Percentiles rank a stretch among this genome's conserved stretches.
Conservation (phyloP, 2,888 invertebrate genomes). For the Tuta absoluta region DNA sequence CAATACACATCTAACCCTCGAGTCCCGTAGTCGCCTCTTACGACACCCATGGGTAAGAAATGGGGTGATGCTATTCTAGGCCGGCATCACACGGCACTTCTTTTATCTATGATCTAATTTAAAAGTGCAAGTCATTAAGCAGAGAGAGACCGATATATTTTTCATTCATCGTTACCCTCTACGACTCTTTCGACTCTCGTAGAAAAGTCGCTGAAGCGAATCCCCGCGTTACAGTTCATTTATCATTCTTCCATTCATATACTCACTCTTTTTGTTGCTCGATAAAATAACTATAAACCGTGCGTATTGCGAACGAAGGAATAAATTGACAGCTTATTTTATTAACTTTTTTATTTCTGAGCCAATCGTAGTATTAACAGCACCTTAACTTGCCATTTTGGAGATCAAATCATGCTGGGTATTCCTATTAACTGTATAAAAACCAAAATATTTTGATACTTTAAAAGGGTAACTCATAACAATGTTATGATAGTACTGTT, state of each 20-base stretch:
- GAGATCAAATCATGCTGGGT: no score
- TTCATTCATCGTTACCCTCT: neutral
- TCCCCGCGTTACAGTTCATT: constrained; percentile 15
- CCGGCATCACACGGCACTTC: no score
- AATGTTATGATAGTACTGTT: no score
- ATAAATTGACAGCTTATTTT: constrained; percentile 15
- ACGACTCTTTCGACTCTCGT: constrained; percentile 9
- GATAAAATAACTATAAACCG: constrained; percentile 36
- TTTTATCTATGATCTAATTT: neutral
- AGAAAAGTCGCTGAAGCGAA: constrained; percentile 6
- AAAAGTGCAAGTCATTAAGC: neutral
- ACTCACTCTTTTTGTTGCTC: constrained; percentile 33
- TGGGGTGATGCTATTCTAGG: no score
- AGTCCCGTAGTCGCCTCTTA: no score
- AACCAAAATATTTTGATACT: no score
- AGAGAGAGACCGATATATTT: no score
- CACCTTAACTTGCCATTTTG: neutral
- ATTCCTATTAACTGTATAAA: no score
- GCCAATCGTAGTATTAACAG: neutral
- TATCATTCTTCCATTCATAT: constrained; percentile 35
- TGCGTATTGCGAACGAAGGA: constrained; percentile 25
- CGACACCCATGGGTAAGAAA: no score
- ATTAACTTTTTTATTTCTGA: neutral
- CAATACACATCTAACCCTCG: no score
- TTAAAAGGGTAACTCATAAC: no score